Conservation (phyloP, 2,113 vertebrate genomes). For the Platichthys flesus region DNA sequence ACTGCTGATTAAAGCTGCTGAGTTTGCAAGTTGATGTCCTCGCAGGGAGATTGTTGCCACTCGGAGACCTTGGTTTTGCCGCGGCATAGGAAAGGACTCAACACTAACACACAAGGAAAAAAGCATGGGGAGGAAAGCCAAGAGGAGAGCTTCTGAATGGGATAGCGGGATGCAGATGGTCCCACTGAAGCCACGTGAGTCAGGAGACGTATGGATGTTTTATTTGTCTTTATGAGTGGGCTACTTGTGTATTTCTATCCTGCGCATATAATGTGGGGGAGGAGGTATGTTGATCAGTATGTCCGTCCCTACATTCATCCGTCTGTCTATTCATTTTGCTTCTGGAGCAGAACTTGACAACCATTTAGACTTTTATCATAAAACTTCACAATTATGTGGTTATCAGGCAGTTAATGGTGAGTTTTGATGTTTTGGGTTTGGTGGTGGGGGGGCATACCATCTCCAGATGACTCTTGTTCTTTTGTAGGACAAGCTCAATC, state of each 20-base stretch:
- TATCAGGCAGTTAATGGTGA: not conserved
- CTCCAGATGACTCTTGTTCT: not conserved
- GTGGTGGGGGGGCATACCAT: not conserved
- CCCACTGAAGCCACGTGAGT: constrained; percentile 71
- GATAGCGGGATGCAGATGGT: constrained; percentile 72
- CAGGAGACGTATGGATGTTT: constrained; percentile 2
- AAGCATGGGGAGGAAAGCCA: constrained; percentile 69
- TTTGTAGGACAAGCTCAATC: not conserved
- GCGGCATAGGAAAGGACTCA: constrained; percentile 21
- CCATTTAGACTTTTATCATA: not conserved
- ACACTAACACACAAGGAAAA: constrained; percentile 9
- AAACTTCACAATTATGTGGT: not conserved
- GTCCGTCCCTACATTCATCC: not conserved
- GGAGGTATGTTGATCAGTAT: not conserved
- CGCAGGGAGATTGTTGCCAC: constrained; percentile 16
- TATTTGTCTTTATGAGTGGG: constrained; percentile 11
- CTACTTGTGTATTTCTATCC: constrained; percentile 1
- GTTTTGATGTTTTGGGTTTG: not conserved
- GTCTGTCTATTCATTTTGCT: not conserved
- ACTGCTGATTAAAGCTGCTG: constrained; percentile 59
- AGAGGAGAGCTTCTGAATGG: constrained; percentile 51
- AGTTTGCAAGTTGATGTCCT: constrained; percentile 29
- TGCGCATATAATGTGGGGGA: not conserved
- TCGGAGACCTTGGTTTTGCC: constrained; percentile 31
- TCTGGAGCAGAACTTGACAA: not conserved